Evolutionary conservation across 2,888 invertebrate species (phyloP), one percentile per base, ranked within the genome.

Genomic region (Ochropleura plecta): DNA sequence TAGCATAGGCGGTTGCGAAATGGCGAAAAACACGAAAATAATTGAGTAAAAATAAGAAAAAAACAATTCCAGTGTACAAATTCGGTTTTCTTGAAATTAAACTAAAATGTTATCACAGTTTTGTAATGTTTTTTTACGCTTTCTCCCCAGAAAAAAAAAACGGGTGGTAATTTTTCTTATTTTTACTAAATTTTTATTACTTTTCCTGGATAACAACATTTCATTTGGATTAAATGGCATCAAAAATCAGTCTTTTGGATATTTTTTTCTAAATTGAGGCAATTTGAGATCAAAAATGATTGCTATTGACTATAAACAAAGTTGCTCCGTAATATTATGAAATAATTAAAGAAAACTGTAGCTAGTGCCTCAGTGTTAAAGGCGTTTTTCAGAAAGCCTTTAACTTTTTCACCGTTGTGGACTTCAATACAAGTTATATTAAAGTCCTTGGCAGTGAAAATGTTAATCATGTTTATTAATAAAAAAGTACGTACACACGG

Each of bases 191-290:
- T 78, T 71, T 20, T 67, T 74, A 51, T 57, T 53, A 48, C 72
- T 63, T 76, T 77, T 78, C 51, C 59, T 68, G 84, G 53, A 78
- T 67, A 68, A 77, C 62, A 79, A 81, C 60, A 77, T 78, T 82
- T 85, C 48, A 30, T 79, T 88, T 84, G 76, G 79, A 79, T 72
- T 53, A 77, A 89, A 88, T 89, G 90, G 88, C 88, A 86, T 84
- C 76, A 73, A 88, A 82, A 84, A 87, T 90, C 90, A 90, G 90
- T 90, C 90, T 90, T 90, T 87, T 84, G 79, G 70, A 55, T 74
- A 80, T 71, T 78, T 70, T 77, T 81, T 73, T 76, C 69, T 79
- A 84, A 83, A 73, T 82, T 79, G 87, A 87, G 88, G 85, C 78
- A 73, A 83, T 86, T 76, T 86, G 90, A 90, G 90, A 90, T 90